Evolutionary conservation across 2,888 invertebrate genomes (phyloP), one percentile per base, ranked within the genome.

Genomic region (Hedychridium roseum): DNA sequence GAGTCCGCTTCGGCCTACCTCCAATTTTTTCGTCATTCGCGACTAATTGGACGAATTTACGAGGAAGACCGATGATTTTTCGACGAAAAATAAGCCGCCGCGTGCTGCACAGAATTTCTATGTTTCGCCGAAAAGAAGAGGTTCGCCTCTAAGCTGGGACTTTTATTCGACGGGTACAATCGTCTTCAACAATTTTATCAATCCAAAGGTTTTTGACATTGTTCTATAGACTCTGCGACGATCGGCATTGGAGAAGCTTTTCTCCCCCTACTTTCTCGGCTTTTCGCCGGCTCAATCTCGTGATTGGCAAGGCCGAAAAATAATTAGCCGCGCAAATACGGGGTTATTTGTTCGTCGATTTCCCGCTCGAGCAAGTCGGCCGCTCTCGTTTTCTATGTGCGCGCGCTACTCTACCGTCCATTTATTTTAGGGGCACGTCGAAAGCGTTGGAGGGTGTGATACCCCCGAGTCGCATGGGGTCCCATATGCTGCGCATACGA

Each of bases 301-400:
- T 51, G 58, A 66, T 64, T 56, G 58, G 53, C 50, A 48, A 70
- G 63, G 65, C 62, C 66, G 55, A 70, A 74, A 61, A 73, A 74
- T 78, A 76, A 77, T 78, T 75, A 78, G 71, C 62, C 64, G 60
- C 43, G 60, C 71, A 76, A 76, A 75, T 70, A 76, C 47, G 34
- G 54, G 60, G 58, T 68, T 74, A 69, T 73, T 71, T 73, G 71
- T 73, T 58, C 65, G 63, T 43, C 70, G 69, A 78, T 77, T 77
- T 78, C 63, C 65, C 73, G 77, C 71, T 71, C 50, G 66, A 59
- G 37, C 67, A 72, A 72, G n/a, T 62, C 68, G 62, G 60, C 60
- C 55, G 64, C 57, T 48, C 60, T 62, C 60, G 54, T 59, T 63
- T 53, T 58, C 44, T 56, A 50, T 43, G 28, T 52, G 54, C 56